A percentile compares a stretch with the other conserved stretches of the same genome.
phyloP scores from a whole-genome alignment of 2,888 invertebrate genomes.

The Drosophila mimetica region DNA sequence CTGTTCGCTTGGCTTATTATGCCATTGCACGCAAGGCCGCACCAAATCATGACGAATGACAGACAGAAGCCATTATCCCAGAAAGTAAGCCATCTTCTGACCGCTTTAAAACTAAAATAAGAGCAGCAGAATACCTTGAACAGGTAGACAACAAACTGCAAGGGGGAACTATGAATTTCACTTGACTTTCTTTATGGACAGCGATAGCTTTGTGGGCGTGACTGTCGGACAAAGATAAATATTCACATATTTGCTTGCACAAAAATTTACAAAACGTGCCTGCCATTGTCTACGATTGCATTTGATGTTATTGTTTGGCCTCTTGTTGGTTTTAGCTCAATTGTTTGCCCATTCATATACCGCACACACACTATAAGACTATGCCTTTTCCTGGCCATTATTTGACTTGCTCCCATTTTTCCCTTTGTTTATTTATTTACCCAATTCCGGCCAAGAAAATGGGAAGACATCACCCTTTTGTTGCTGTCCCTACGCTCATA shows the following conservation, averaged over 20 bases:
- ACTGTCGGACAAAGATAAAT: conserved; percentile 20
- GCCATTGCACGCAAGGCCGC: conserved; percentile 70
- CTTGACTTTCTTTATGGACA: conserved; percentile 11
- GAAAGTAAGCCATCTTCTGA: conserved; percentile 16
- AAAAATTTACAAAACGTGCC: conserved; percentile 48
- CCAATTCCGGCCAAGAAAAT: conserved; percentile 24
- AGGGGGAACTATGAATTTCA: background rate
- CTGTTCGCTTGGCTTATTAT: conserved; percentile 71
- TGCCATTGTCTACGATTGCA: conserved; percentile 43
- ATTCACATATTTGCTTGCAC: conserved; percentile 28
- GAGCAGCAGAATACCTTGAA: background rate
- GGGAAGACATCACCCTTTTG: conserved; percentile 18
- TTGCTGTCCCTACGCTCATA: conserved; percentile 40
- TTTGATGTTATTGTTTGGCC: conserved; percentile 35
- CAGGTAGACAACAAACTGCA: background rate
- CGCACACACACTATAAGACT: conserved; percentile 16
- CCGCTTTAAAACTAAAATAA: conserved; percentile 21
- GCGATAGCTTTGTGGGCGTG: conserved; percentile 11
- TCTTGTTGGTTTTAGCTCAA: conserved; percentile 44
- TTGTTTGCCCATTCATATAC: conserved; percentile 39
- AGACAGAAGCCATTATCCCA: conserved; percentile 46
- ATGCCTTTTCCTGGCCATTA: conserved; percentile 49
- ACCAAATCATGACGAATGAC: conserved; percentile 74
- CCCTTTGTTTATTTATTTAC: conserved; percentile 71
- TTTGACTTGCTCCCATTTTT: conserved; percentile 58